Evolutionary conservation across 2,888 invertebrate species (phyloP).

Genomic region (Andricus curvator): DNA sequence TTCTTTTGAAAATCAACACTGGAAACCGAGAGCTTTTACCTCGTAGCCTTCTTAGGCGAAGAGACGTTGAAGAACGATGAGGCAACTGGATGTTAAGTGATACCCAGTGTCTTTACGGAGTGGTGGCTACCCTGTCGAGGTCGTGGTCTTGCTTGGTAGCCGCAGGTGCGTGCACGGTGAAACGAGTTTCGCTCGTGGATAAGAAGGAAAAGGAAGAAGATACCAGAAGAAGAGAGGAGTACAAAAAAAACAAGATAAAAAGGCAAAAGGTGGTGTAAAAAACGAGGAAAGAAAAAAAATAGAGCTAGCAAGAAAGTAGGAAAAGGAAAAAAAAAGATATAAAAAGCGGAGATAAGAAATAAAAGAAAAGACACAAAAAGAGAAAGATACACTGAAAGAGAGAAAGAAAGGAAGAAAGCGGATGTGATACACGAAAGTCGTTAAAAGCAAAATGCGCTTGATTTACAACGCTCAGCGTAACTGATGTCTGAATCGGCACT

Average conservation of each 20-base stretch:
- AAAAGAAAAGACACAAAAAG: not conserved
- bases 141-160: conserved; percentile 57
- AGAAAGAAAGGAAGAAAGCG: conserved; percentile 18
- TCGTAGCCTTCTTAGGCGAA: conserved; percentile 18
- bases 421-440: conserved; percentile 6
- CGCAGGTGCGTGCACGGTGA: conserved; percentile 56
- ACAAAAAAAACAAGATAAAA: conserved; percentile 8
- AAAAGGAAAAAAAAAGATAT: conserved; percentile 65
- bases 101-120: conserved; percentile 55
- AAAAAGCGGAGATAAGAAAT: not conserved
- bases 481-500: conserved; percentile 52
- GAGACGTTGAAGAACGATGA: conserved; percentile 42
- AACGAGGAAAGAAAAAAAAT: conserved; percentile 11
- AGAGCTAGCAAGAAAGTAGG: conserved; percentile 22
- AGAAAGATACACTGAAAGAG: conserved; percentile 72
- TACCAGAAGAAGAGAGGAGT: not conserved
- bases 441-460: conserved; percentile 28
- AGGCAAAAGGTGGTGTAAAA: not conserved
- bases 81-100: conserved; percentile 64
- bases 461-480: conserved; percentile 42
- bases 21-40: conserved; percentile 6
- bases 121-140: conserved; percentile 63
- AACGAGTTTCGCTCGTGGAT: conserved; percentile 57
- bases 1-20: conserved; percentile 21
- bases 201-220: conserved; percentile 32